Conservation (phyloP, 2,797 vertebrate genomes). For the Malacoraja senta region DNA sequence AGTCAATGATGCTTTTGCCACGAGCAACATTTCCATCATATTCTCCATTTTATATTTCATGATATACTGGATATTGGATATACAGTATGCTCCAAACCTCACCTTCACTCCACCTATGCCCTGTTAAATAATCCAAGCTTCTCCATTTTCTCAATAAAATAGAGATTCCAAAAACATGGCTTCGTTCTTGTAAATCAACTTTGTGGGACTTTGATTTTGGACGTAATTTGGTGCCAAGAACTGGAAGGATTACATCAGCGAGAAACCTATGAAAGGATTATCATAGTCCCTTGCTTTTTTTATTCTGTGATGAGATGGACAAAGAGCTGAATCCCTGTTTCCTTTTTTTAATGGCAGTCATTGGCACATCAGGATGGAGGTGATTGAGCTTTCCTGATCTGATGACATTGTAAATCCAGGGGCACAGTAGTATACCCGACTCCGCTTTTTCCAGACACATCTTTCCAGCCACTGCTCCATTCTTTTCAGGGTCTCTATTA, state of each 20-base stretch:
- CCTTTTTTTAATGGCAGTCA: background rate
- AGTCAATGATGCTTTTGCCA: background rate
- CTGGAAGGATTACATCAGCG: too few species aligned
- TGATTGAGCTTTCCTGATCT: too few species aligned
- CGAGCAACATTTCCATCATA: background rate
- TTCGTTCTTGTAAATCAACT: background rate
- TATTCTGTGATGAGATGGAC: background rate
- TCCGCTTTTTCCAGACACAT: too few species aligned
- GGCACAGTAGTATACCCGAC: too few species aligned
- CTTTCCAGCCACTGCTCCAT: too few species aligned
- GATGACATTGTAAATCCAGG: too few species aligned
- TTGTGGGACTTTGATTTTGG: background rate
- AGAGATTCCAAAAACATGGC: background rate
- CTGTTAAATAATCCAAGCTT: background rate
- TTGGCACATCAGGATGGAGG: too few species aligned
- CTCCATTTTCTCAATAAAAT: background rate
- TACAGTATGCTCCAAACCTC: background rate
- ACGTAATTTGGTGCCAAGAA: too few species aligned
- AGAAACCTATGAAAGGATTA: background rate
- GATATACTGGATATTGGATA: too few species aligned
- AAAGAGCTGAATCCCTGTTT: background rate
- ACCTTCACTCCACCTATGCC: background rate
- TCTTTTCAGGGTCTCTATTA: too few species aligned
- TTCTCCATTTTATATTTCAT: background rate
- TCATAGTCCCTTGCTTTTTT: background rate